Percentiles rank a stretch among this genome's conserved stretches.
These are phyloP conservation scores for Tringa solitaria DNA, from an alignment of 2,113 vertebrate genomes.

Conservation along the genomic window DNA sequence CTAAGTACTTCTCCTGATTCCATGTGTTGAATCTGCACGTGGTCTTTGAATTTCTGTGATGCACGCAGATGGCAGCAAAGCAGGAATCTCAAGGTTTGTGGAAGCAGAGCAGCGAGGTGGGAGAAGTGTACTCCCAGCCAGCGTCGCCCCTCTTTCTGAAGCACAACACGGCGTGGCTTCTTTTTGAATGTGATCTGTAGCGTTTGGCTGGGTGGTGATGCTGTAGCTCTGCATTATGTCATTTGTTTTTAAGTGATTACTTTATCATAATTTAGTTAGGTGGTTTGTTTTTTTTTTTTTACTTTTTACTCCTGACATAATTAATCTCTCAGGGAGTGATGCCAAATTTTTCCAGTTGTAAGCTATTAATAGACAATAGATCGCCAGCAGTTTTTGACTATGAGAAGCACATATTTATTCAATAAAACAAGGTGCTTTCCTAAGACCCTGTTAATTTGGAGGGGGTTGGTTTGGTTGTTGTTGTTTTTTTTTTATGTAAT, in stretches of 20 bases:
- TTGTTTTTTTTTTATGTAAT: neutral
- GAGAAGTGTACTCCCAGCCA: neutral
- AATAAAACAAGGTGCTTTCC: neutral
- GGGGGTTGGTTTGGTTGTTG: rapidly evolving
- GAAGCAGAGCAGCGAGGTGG: neutral
- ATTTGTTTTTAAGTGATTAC: neutral
- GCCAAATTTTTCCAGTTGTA: neutral
- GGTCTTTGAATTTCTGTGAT: neutral
- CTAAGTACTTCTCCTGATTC: neutral
- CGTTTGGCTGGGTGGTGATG: neutral
- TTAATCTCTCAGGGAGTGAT: neutral
- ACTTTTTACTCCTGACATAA: neutral
- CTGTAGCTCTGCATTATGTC: neutral
- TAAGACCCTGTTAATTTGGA: neutral
- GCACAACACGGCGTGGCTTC: rapidly evolving
- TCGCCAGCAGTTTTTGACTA: neutral
- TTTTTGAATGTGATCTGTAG: neutral
- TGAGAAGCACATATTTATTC: neutral
- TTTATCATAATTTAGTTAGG: neutral
- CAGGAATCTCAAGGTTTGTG: neutral
- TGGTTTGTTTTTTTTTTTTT: neutral
- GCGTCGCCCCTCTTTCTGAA: neutral
- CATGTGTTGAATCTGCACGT: neutral
- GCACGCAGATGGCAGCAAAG: neutral
- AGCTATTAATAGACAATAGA: neutral